Base-by-base conservation (phyloP, 2,113 vertebrate species). In the Chloroceryle aenea region DNA sequence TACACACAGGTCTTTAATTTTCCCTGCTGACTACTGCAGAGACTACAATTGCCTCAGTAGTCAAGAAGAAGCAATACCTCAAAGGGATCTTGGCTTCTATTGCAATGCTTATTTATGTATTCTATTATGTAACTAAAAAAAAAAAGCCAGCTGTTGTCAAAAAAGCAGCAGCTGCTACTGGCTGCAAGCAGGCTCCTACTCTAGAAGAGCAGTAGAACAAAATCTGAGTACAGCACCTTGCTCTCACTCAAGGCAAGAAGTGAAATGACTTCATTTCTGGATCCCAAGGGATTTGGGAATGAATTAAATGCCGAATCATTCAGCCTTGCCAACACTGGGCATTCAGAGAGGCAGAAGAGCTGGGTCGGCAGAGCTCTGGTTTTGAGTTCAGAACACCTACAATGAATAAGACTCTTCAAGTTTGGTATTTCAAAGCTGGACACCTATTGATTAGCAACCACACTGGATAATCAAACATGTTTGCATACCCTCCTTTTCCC, bases 11-110 rank as follows among this genome's bases (percentile, higher is more conserved):
- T 80, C 36, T 77, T 74, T 83, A 15, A 77, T 75, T 77, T 93
- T 69, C 63, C 68, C 67, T 74, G 29, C 50, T 69, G 48, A 78
- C 42, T 83, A 69, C 45, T 58, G 19, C 6, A 92, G 29, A 63
- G 71, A 66, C 42, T 80, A 1, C 53, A 92, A 94, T 59, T 85
- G 58, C 48, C 29, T 22, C 36, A 67, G 50, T 1, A 92, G 52
- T 55, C 79, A 93, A 84, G 73, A 90, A 79, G 71, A 88, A 97
- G 93, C 38, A 91, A 81, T 90, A 92, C 63, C 92, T 97, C 79
- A 74, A 78, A 96, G 83, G n/a, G 76, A 92, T 86, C 56, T 73
- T 74, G 29, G 72, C 95, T 93, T 87, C 85, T 86, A 83, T 12
- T 93, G 59, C 36, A 72, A 92, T 0, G 4, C 86, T 93, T 94